These are phyloP conservation scores for Rhynchotus rufescens DNA, from an alignment of 2,797 vertebrate species.

Conservation along the genomic window DNA sequence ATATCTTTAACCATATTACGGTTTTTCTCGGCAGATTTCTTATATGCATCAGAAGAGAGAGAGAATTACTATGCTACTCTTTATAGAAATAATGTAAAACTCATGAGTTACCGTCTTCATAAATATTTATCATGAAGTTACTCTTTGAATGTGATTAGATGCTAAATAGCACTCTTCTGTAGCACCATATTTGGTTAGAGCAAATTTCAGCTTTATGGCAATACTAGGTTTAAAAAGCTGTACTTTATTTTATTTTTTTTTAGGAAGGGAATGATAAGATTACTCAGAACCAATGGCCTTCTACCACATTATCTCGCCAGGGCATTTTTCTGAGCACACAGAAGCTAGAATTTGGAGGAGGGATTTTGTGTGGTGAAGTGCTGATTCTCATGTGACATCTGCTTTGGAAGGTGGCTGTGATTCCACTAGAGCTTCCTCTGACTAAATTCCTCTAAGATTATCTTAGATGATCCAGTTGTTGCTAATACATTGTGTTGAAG, in stretches of 20 bases:
- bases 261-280: neutral
- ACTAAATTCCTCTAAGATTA: neutral
- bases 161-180: conserved; percentile 19
- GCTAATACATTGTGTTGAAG: neutral
- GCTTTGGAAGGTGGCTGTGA: neutral
- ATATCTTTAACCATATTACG: neutral
- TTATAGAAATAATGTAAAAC: conserved; percentile 53
- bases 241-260: neutral
- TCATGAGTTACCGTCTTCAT: conserved; percentile 11
- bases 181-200: neutral
- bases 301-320: neutral
- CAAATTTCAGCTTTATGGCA: conserved; percentile 4
- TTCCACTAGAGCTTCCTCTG: neutral
- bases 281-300: neutral
- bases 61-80: conserved; percentile 13
- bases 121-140: conserved; percentile 31
- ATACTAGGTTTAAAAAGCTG: neutral
- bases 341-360: neutral
- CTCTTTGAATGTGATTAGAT: conserved; percentile 35
- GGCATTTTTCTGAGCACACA: neutral
- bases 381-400: neutral
- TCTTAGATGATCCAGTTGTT: neutral
- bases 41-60: neutral
- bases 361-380: neutral
- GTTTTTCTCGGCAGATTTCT: conserved; percentile 1